Base-by-base conservation (phyloP, 2,113 vertebrate species). In the Lethenteron camtschaticum region DNA sequence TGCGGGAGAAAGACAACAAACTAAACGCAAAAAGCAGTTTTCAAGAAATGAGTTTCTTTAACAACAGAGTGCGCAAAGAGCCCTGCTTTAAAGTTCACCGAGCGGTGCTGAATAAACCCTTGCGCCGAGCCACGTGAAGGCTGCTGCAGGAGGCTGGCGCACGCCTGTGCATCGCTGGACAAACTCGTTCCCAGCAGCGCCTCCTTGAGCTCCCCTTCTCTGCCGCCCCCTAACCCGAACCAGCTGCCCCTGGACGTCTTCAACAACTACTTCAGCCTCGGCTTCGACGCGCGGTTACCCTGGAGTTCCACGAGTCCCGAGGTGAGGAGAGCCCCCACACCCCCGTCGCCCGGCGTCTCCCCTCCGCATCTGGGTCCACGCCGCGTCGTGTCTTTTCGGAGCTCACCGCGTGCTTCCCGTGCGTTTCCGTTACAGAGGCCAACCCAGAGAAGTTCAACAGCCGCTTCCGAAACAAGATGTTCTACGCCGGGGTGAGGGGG, bases 391-490 rank as follows among this genome's bases (percentile, higher is more conserved):
- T 41, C 41, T 41, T 7, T 41, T 41, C 5, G 41, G 41, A 41
- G 5, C 41, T 41, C 41, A 41, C 41, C 41, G 41, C 41, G 41
- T 41, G 41, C 41, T 41, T 41, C 63, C 63, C 20, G 63, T 66
- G n/a, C 63, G 11, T 63, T 72, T 73, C 58, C 78, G 77, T 79
- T 71, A 72, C 77, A 95, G 90, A 95, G 79, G 90, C 90, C 74
- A 95, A 95, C 81, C 90, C 90, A 12, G 89, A 94, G 83, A 94
- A 90, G 81, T 95, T 95, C 75, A 95, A 90, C 80, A 95, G 90
- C 78, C 85, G 89, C 57, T 95, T 95, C 77, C 81, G 84, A 80
- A 95, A 95, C 80, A 95, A 95, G 82, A 95, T 95, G 90, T 95
- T 95, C 81, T 95, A 95, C 75, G 90, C 90, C 55, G 90, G 90